phyloP scores from a whole-genome alignment of 2,888 invertebrate species.

The Meiosimyza decipiens region DNA sequence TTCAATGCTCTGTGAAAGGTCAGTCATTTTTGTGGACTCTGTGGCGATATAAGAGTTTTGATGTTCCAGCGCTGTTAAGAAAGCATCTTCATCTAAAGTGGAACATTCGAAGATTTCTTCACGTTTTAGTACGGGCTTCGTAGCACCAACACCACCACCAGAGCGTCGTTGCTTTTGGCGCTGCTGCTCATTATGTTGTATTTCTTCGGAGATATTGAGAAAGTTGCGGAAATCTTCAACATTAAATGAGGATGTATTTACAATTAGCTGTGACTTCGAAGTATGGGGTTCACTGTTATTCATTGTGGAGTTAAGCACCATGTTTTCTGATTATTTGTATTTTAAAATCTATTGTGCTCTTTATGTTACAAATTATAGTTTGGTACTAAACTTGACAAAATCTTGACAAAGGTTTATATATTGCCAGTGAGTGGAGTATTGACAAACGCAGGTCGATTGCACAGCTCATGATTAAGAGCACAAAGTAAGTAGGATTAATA shows the following conservation, averaged over 20 bases:
- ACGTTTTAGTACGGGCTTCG: conserved; percentile 53
- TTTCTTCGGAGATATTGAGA: conserved; percentile 55
- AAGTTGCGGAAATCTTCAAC: conserved; percentile 54
- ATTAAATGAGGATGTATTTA: conserved; percentile 57
- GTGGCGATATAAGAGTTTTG: conserved; percentile 48
- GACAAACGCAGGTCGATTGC: not conserved
- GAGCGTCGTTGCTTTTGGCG: conserved; percentile 37
- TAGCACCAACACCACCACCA: conserved; percentile 39
- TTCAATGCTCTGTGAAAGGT: conserved; percentile 54
- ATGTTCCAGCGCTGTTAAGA: conserved; percentile 50
- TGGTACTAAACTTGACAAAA: conserved; percentile 45
- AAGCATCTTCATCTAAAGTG: conserved; percentile 55
- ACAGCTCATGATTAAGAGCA: too few species aligned
- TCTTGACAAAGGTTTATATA: conserved; percentile 42
- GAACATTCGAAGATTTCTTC: conserved; percentile 59
- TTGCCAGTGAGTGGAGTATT: not conserved
- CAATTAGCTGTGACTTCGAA: conserved; percentile 42
- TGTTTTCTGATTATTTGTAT: not conserved
- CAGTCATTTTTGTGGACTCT: conserved; percentile 46
- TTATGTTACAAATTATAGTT: conserved; percentile 51
- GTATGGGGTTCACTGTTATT: conserved; percentile 19
- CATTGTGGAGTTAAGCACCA: conserved; percentile 54
- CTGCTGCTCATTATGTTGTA: conserved; percentile 48
- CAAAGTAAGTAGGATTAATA: too few species aligned
- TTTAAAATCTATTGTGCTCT: not conserved